phyloP scores from a whole-genome alignment of 1,140 invertebrate species.

The Neuroterus valhalla region DNA sequence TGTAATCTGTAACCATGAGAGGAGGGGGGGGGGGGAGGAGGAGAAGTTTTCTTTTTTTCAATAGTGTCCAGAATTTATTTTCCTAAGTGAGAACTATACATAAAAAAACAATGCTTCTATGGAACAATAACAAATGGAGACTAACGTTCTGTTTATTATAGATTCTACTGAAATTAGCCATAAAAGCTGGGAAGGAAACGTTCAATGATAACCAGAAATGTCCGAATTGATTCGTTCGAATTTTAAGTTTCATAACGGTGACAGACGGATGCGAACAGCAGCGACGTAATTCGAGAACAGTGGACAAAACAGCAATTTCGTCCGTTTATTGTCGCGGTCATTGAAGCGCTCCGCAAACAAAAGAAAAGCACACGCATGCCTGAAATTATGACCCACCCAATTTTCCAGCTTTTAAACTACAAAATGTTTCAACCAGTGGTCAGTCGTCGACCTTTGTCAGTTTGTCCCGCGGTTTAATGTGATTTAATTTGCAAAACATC shows the following conservation, averaged over 20 bases:
- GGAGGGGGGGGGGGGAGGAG: too few species aligned
- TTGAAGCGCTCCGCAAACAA: conserved; percentile 16
- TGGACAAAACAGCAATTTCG: conserved; percentile 27
- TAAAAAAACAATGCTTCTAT: too few species aligned
- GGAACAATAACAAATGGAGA: too few species aligned
- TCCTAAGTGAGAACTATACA: too few species aligned
- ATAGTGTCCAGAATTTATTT: too few species aligned
- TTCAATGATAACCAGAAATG: not conserved
- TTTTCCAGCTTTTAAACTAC: conserved; percentile 23
- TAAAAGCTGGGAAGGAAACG: too few species aligned
- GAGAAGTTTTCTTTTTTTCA: too few species aligned
- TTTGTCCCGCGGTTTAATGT: not conserved
- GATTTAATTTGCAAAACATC: conserved; percentile 12
- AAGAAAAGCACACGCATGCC: conserved; percentile 24
- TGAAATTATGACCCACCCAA: conserved; percentile 25
- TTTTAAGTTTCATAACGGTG: not conserved
- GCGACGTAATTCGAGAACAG: conserved; percentile 10
- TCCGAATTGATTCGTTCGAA: not conserved
- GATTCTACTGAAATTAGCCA: too few species aligned
- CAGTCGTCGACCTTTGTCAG: conserved; percentile 18
- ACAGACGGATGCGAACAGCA: not conserved
- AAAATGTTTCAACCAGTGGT: conserved; percentile 19
- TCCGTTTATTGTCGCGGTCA: conserved; percentile 12
- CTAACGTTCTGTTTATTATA: too few species aligned
- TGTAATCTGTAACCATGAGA: too few species aligned